Evolutionary conservation across 2,888 invertebrate genomes (phyloP), one percentile per base, ranked within the genome.

Genomic region (Diogma glabrata): DNA sequence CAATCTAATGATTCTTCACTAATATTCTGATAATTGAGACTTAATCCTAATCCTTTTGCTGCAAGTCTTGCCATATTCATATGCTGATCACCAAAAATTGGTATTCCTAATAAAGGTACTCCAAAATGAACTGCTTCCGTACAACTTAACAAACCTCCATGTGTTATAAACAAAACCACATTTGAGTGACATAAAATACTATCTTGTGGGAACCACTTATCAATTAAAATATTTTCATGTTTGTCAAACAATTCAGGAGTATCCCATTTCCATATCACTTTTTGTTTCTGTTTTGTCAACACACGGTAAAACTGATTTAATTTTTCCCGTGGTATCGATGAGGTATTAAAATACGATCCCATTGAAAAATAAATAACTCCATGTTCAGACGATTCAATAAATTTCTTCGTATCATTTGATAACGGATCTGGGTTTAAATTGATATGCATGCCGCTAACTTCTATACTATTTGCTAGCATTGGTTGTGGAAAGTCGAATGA

Each of bases 81-180:
- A 49, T 69, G 65, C 58, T 77, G 76, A 60, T 77, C 76, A 0
- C 66, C 72, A 52, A 71, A 72, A n/a, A 76, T 62, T 0, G 76
- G 76, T 46, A 76, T 67, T 2, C 72, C 74, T 14, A 75, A 58
- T n/a, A 74, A 59, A 0, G 75, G 74, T 14, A 69, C 70, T 16
- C 72, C 72, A 54, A 71, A 67, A 48, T 71, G 70, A 49, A 74
- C 60, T 1, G 73, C 65, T 55, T 75, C 74, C 0, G 66, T 71
- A 14, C 69, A 69, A 56, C 74, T 72, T 12, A 74, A 57, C 7
- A 73, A 54, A 1, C 74, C 74, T 3, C 73, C 73, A 47, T 75
- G 74, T 1, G 72, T 72, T 9, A 74, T 71, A 51, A 74, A 73
- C 1, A 69, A 53, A 33, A 66, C 64, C 0, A 73, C 64, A 57